phyloP scores from a whole-genome alignment of 2,113 vertebrate genomes.

The Neoarius graeffei region DNA sequence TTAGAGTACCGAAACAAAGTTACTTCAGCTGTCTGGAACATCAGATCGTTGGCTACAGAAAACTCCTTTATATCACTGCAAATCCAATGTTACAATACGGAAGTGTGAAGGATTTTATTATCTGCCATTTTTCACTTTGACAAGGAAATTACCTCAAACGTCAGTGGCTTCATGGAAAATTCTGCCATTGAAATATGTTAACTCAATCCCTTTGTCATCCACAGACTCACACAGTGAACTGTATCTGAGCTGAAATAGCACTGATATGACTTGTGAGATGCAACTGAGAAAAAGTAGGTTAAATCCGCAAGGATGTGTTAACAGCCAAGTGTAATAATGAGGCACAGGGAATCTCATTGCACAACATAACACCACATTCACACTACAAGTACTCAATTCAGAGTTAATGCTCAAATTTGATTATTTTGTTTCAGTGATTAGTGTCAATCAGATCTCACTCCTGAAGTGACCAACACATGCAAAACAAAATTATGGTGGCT shows the following conservation, averaged over 20 bases:
- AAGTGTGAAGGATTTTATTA: background rate
- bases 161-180: background rate
- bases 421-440: background rate
- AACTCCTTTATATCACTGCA: background rate
- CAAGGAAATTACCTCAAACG: background rate
- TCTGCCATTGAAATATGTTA: background rate
- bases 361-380: background rate
- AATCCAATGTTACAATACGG: slow-evolving; percentile 1
- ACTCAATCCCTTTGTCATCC: background rate
- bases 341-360: background rate
- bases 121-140: background rate
- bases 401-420: background rate
- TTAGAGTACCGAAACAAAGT: background rate
- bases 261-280: background rate
- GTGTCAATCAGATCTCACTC: background rate
- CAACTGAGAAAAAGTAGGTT: background rate
- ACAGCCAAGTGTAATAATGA: background rate
- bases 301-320: background rate
- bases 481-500: background rate
- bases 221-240: background rate
- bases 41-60: background rate
- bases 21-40: background rate
- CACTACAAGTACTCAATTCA: background rate
- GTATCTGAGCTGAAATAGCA: background rate
- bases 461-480: background rate